Evolutionary conservation across 2,113 vertebrate species (phyloP).

Genomic region (Acrocephalus arundinaceus): DNA sequence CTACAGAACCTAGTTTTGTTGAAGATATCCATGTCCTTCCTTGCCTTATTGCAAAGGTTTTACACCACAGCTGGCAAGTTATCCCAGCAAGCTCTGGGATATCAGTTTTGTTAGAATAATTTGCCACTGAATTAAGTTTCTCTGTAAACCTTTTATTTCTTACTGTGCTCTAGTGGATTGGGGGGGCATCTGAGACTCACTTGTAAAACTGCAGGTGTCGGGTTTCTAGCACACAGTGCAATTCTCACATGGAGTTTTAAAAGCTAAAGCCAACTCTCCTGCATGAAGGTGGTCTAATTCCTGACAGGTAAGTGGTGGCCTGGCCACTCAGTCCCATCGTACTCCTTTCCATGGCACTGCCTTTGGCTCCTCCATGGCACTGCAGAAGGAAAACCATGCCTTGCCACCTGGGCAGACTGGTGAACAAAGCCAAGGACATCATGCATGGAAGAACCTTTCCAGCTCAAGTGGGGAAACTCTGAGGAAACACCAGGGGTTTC

Average conservation of each 20-base stretch:
- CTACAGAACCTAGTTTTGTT: not conserved
- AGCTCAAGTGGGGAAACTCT: accelerated
- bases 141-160: slow-evolving; percentile 39
- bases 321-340: slow-evolving; percentile 45
- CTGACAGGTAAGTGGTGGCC: slow-evolving; percentile 48
- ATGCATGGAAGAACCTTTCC: not conserved
- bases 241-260: slow-evolving; percentile 67
- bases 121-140: slow-evolving; percentile 23
- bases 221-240: slow-evolving; percentile 60
- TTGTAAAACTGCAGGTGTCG: slow-evolving; percentile 67
- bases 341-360: slow-evolving; percentile 24
- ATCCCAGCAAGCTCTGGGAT: not conserved
- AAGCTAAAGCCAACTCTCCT: slow-evolving; percentile 55
- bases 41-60: not conserved
- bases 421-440: accelerated
- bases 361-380: slow-evolving; percentile 15
- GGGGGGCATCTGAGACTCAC: slow-evolving; percentile 19
- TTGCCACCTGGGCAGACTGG: not conserved
- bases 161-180: slow-evolving; percentile 46
- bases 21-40: not conserved
- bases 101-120: not conserved
- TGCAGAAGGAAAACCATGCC: not conserved
- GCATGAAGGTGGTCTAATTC: slow-evolving; percentile 63
- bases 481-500: not conserved
- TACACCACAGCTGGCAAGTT: not conserved